These are phyloP conservation scores for Kryptolebias marmoratus DNA, from an alignment of 2,113 vertebrate species.

Conservation along the genomic window DNA sequence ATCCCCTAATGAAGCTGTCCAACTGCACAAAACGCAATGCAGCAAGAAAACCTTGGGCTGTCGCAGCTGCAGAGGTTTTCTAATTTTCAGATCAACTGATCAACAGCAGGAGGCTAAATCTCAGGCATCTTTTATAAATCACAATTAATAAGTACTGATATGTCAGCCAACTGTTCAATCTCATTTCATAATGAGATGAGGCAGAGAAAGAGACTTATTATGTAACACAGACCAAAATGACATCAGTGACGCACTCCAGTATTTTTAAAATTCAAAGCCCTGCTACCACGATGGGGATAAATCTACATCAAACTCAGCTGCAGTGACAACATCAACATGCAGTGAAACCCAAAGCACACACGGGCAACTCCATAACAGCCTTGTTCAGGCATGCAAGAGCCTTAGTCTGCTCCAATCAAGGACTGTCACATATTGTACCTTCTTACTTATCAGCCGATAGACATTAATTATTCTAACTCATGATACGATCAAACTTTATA, in stretches of 20 bases:
- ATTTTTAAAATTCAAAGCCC: slow-evolving; percentile 39
- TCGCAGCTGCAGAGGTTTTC: not conserved
- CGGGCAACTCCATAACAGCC: slow-evolving; percentile 2
- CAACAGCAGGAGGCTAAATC: not conserved
- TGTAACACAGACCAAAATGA: slow-evolving; percentile 50
- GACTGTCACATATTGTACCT: too few relatives aligned
- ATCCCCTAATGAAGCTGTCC: slow-evolving; percentile 21
- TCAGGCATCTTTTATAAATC: slow-evolving; percentile 17
- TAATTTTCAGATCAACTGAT: slow-evolving; percentile 7
- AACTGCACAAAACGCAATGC: slow-evolving; percentile 1
- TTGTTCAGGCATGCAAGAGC: slow-evolving; percentile 3
- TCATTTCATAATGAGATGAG: slow-evolving; percentile 40
- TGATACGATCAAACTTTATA: not conserved
- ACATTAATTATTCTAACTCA: too few relatives aligned
- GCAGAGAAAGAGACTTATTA: slow-evolving; percentile 54
- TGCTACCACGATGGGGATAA: slow-evolving; percentile 25
- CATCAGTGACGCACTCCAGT: slow-evolving; percentile 29
- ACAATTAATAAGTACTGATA: slow-evolving; percentile 32
- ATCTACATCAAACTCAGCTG: slow-evolving; percentile 56
- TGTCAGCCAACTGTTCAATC: slow-evolving; percentile 33
- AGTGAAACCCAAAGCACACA: slow-evolving; percentile 27
- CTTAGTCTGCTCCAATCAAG: too few relatives aligned
- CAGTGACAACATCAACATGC: slow-evolving; percentile 31
- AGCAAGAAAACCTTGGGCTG: not conserved
- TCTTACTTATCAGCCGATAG: too few relatives aligned